Conservation (phyloP, 2,113 vertebrate genomes). For the Paracanthobrama guichenoti region DNA sequence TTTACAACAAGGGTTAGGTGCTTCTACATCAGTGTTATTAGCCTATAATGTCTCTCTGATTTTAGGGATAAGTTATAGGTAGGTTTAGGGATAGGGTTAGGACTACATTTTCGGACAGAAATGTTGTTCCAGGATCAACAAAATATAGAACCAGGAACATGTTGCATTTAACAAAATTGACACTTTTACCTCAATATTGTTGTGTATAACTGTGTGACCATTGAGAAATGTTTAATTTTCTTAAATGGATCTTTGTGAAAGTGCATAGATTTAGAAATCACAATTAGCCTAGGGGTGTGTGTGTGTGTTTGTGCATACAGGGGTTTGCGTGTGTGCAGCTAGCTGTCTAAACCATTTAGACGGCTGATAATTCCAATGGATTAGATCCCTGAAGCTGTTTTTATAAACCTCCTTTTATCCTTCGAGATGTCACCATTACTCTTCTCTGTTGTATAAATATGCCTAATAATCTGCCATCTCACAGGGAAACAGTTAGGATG, state of each 20-base stretch:
- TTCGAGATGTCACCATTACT: constrained; percentile 17
- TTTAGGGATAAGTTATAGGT: too few relatives aligned
- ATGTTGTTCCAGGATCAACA: too few relatives aligned
- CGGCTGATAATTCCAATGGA: not conserved
- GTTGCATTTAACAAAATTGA: too few relatives aligned
- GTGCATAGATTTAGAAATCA: not conserved
- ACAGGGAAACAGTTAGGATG: not conserved
- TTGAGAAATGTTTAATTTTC: not conserved
- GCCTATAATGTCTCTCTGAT: too few relatives aligned
- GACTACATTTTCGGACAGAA: too few relatives aligned
- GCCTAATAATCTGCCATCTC: constrained; percentile 16
- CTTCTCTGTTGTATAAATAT: constrained; percentile 27
- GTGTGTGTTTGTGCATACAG: not conserved
- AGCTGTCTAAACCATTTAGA: constrained; percentile 7
- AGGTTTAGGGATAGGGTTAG: too few relatives aligned
- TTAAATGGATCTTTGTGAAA: not conserved
- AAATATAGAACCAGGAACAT: too few relatives aligned
- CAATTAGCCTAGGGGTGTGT: too few relatives aligned
- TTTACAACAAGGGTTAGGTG: too few relatives aligned
- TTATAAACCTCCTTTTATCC: constrained; percentile 1
- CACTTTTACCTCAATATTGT: not conserved
- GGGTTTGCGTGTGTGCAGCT: constrained; percentile 1
- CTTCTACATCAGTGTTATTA: too few relatives aligned
- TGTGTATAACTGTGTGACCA: not conserved
- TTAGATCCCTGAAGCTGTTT: constrained; percentile 11